Conservation (phyloP, 2,797 vertebrate genomes). For the Lacerta agilis region DNA sequence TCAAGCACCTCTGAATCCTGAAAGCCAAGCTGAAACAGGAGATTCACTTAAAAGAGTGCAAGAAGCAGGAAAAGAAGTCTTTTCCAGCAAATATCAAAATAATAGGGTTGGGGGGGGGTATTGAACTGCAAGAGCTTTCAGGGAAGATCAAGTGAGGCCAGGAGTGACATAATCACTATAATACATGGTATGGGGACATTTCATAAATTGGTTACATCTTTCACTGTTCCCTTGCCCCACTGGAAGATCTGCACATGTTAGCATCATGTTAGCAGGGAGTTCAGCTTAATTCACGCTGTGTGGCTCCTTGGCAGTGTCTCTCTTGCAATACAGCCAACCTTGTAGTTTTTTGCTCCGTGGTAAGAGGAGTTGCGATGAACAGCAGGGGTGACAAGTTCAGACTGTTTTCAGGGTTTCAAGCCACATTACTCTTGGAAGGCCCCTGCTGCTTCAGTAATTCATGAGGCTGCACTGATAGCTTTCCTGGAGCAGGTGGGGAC, state of each 20-base stretch:
- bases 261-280: background rate
- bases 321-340: background rate
- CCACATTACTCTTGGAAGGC: background rate
- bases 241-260: background rate
- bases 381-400: slow-evolving; percentile 20
- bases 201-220: background rate
- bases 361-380: slow-evolving; percentile 15
- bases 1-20: background rate
- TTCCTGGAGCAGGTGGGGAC: slow-evolving; percentile 9
- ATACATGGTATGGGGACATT: background rate
- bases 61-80: background rate
- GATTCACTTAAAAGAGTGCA: background rate
- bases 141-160: background rate
- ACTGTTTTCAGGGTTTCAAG: background rate
- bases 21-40: background rate
- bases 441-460: slow-evolving; percentile 30
- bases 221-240: background rate
- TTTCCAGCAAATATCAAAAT: background rate
- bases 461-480: background rate
- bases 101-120: background rate
- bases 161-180: background rate
- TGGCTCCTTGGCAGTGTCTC: background rate
- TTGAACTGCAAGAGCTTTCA: background rate
- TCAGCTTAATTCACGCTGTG: background rate
- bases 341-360: background rate